These are phyloP conservation scores for Ecdyonurus torrentis DNA, from an alignment of 2,888 invertebrate genomes.

Conservation along the genomic window DNA sequence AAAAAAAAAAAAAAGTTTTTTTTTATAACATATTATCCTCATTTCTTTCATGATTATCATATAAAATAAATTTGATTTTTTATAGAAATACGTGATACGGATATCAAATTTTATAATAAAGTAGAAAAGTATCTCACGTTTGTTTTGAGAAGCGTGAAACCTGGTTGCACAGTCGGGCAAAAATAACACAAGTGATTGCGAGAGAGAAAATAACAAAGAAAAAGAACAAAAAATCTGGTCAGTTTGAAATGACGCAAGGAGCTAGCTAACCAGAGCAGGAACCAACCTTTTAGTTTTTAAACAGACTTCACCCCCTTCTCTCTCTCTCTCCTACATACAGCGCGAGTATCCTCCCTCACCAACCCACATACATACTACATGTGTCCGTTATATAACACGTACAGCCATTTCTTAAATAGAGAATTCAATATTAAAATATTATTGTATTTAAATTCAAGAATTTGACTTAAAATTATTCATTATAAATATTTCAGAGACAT, in stretches of 20 bases:
- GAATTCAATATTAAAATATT: too few relatives aligned
- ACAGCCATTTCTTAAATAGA: too few relatives aligned
- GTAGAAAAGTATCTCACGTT: neutral
- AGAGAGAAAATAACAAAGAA: neutral
- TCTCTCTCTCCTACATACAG: neutral
- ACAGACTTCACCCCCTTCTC: neutral
- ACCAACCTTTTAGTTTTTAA: neutral
- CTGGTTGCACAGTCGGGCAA: neutral
- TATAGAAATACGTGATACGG: too few relatives aligned
- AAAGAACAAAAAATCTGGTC: too few relatives aligned
- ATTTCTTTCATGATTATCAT: too few relatives aligned
- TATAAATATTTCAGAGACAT: too few relatives aligned
- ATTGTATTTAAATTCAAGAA: too few relatives aligned
- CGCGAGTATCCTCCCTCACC: neutral
- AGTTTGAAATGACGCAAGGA: neutral
- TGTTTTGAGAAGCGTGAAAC: neutral
- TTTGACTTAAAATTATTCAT: too few relatives aligned
- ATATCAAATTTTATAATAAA: neutral
- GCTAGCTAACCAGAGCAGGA: neutral
- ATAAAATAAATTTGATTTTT: neutral
- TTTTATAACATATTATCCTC: too few relatives aligned
- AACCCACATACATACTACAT: too few relatives aligned
- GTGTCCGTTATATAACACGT: too few relatives aligned
- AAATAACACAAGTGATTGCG: neutral
- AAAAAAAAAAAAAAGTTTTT: too few relatives aligned